Conservation (phyloP, 2,113 vertebrate genomes). For the Cromileptes altivelis region DNA sequence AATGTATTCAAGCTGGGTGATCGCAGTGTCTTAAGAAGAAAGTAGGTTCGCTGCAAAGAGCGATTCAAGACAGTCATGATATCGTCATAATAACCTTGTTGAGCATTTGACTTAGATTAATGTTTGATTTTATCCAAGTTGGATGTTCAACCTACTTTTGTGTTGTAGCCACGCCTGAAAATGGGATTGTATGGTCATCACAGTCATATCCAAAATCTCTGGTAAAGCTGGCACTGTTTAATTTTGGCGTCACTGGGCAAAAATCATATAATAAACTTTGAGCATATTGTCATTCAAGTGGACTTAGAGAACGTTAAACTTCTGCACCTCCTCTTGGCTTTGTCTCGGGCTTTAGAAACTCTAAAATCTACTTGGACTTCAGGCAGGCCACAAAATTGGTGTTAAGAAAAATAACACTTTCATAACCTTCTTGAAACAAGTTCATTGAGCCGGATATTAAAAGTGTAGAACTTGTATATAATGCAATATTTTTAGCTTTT, state of each 20-base stretch:
- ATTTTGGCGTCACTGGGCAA: no score
- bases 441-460: no score
- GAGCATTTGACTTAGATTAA: background rate
- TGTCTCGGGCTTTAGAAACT: no score
- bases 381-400: background rate
- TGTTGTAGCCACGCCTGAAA: background rate
- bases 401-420: no score
- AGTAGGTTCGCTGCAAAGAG: background rate
- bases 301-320: no score
- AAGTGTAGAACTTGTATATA: no score
- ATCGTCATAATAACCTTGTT: background rate
- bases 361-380: background rate
- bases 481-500: no score
- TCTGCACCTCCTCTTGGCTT: no score
- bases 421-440: no score
- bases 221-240: background rate
- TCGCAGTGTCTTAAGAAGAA: background rate
- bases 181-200: background rate
- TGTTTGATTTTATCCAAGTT: background rate
- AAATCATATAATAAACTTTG: no score
- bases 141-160: background rate
- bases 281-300: no score
- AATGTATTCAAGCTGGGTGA: slow-evolving; percentile 11
- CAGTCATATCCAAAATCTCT: background rate
- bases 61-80: background rate